These are phyloP conservation scores for Ceratina australensis DNA, from an alignment of 1,140 invertebrate genomes.

Conservation along the genomic window DNA sequence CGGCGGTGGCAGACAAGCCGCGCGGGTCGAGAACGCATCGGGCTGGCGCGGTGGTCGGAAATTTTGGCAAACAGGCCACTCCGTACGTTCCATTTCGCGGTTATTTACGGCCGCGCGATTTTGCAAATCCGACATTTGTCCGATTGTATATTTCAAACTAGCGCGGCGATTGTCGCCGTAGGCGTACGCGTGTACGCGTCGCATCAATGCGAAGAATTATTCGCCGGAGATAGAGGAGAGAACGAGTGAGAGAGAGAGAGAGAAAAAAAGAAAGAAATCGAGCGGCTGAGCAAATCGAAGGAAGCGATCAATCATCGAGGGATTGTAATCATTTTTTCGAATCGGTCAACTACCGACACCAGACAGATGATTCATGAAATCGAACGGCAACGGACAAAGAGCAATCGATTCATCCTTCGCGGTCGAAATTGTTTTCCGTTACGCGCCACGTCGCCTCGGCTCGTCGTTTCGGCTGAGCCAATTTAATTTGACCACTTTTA, in stretches of 20 bases:
- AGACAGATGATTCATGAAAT: conserved; percentile 27
- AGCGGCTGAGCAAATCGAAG: neutral
- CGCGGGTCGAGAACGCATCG: conserved; percentile 42
- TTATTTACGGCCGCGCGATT: conserved; percentile 61
- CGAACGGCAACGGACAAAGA: neutral
- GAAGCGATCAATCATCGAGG: conserved; percentile 59
- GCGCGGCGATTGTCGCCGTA: conserved; percentile 42
- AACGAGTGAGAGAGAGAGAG: conserved; percentile 37
- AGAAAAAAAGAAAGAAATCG: neutral
- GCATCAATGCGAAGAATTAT: conserved; percentile 56
- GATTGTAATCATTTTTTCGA: conserved; percentile 59
- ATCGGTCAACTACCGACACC: conserved; percentile 12
- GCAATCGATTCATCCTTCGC: neutral
- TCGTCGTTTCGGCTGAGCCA: neutral
- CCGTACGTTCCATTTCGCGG: conserved; percentile 60
- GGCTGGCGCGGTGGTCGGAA: conserved; percentile 23
- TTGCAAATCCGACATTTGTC: conserved; percentile 59
- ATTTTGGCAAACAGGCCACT: conserved; percentile 54
- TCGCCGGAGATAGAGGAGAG: too few relatives aligned
- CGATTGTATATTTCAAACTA: conserved; percentile 49
- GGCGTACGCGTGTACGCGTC: conserved; percentile 38
- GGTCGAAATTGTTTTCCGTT: conserved; percentile 26
- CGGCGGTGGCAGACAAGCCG: conserved; percentile 10
- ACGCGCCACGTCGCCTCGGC: neutral
- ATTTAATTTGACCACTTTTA: conserved; percentile 11